Evolutionary conservation across 64 coral and sea anemone species (phyloP), one percentile per base, ranked within the genome.

Genomic region (Stichodactyla mertensii): DNA sequence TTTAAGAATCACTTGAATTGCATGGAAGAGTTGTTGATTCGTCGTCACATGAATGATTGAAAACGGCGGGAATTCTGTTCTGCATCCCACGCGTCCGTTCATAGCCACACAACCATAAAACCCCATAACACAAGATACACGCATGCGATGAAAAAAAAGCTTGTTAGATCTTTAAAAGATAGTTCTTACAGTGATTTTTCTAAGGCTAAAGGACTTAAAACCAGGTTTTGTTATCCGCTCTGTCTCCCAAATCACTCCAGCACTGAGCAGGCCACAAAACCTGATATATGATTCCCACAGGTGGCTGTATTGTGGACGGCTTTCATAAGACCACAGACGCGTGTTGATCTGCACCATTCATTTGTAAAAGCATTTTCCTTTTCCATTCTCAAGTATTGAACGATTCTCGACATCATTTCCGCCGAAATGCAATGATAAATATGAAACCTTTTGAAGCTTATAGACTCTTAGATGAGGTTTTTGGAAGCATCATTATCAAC

Each of bases 281-380:
- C 78, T 52, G 19, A 55, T 55, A 81, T 81, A 61, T 45, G 36
- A 45, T 85, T 85, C 83, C 83, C 83, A 85, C 83, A 85, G 83
- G 83, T 85, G 83, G 83, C 23, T 45, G 0, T 61, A 85, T 85
- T 85, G 11, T 82, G 14, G 18, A 82, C 79, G 6, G 19, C 7
- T 69, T 69, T 69, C 18, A 51, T 79, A 55, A 16, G 53, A 53
- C 78, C 53, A 81, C 20, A 20, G 24, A 81, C 31, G 78, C 31
- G 54, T 81, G 51, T 81, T 81, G 78, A 55, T 54, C 51, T 52
- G 52, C 16, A 20, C 18, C 6, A 54, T 5, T 81, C 16, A 15
- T 19, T 45, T 45, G 3, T 45, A 45, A 23, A 81, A 31, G 78
- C 15, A 28, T 19, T 81, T 45, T 80, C 11, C 7, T 80, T 80